Conservation (phyloP, 1,140 invertebrate genomes). For the Trachymyrmex septentrionalis region DNA sequence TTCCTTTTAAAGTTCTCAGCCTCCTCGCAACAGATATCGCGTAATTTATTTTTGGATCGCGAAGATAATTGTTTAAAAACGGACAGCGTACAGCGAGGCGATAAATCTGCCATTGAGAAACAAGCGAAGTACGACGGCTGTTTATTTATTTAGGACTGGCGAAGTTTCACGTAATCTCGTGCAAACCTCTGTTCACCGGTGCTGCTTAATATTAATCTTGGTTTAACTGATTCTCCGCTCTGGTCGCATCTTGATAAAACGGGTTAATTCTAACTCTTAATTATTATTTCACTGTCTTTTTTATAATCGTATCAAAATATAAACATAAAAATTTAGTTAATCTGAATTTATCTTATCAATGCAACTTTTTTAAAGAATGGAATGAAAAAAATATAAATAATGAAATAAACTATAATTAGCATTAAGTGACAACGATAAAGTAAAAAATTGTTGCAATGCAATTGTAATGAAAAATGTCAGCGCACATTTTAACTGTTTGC, state of each 20-base stretch:
- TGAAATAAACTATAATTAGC: neutral
- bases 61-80: conserved; percentile 37
- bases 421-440: neutral
- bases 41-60: conserved; percentile 42
- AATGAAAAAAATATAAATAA: neutral
- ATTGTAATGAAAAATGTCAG: neutral
- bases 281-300: neutral
- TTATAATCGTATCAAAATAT: neutral
- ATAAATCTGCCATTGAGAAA: conserved; percentile 40
- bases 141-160: conserved; percentile 29
- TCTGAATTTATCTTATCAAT: neutral
- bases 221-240: neutral
- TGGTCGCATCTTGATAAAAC: neutral
- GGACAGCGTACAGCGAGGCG: neutral
- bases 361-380: neutral
- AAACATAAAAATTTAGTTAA: neutral
- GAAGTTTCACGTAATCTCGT: conserved; percentile 22
- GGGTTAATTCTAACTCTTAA: neutral
- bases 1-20: neutral
- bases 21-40: neutral
- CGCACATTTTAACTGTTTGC: neutral
- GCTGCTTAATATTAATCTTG: conserved; percentile 41
- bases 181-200: neutral
- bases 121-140: conserved; percentile 17
- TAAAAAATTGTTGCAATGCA: neutral